These are phyloP conservation scores for Zaprionus lineosus DNA, from an alignment of 2,888 invertebrate genomes.

Conservation along the genomic window DNA sequence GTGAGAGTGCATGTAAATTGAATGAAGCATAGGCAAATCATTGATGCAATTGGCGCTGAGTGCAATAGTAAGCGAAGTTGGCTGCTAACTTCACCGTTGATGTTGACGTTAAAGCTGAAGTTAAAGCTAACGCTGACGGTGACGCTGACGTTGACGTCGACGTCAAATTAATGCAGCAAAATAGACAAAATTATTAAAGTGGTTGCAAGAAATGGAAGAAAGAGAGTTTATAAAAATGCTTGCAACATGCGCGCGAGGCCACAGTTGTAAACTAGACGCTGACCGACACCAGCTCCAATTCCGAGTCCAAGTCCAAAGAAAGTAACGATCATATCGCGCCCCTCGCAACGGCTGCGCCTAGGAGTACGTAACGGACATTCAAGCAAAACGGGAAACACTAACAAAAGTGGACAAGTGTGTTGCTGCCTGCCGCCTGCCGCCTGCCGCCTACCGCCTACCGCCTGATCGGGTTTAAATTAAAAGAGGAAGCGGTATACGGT, in stretches of 20 bases:
- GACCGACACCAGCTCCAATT: conserved; percentile 34
- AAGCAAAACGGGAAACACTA: conserved; percentile 22
- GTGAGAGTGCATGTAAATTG: conserved; percentile 23
- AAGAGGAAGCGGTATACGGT: conserved; percentile 36
- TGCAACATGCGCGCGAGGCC: conserved; percentile 70
- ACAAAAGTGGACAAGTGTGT: conserved; percentile 22
- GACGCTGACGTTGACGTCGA: conserved; percentile 12
- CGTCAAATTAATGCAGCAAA: conserved; percentile 67
- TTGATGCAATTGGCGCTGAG: conserved; percentile 37
- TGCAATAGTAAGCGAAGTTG: conserved; percentile 31
- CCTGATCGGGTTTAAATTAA: conserved; percentile 18
- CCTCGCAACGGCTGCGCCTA: not conserved
- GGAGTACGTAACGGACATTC: conserved; percentile 56
- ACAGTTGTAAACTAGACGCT: conserved; percentile 65
- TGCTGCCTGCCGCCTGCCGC: conserved; percentile 7
- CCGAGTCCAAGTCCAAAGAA: conserved; percentile 24
- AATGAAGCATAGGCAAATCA: conserved; percentile 15
- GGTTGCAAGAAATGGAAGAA: conserved; percentile 50
- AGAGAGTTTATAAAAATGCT: conserved; percentile 74
- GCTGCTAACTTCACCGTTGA: too few species aligned
- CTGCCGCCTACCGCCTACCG: conserved; percentile 6
- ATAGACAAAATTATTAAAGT: conserved; percentile 70
- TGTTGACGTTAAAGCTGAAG: not conserved
- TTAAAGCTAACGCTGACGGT: not conserved
- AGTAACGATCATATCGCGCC: conserved; percentile 33